phyloP scores from a whole-genome alignment of 1,140 invertebrate species.

The Centruroides vittatus region DNA sequence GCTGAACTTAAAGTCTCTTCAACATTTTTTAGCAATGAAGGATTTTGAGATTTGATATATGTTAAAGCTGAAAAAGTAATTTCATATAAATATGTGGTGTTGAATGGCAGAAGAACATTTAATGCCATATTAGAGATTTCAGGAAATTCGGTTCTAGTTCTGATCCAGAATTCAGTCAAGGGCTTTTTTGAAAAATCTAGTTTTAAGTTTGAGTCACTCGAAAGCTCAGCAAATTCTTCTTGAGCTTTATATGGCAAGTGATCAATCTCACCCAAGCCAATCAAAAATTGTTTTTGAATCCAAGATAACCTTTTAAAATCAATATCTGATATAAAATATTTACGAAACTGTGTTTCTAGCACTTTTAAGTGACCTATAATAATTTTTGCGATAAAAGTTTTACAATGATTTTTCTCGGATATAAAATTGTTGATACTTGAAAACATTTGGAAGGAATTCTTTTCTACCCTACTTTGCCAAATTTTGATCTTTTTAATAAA shows the following conservation, averaged over 20 bases:
- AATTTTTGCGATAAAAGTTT: not conserved
- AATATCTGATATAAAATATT: not conserved
- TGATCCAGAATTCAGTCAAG: not conserved
- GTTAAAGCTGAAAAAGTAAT: not conserved
- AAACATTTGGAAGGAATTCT: too few relatives aligned
- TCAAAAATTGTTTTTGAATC: not conserved
- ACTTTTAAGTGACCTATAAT: not conserved
- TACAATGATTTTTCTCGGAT: not conserved
- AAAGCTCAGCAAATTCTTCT: too few relatives aligned
- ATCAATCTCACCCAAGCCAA: not conserved
- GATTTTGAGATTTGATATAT: not conserved
- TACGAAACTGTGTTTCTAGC: not conserved
- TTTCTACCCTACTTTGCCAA: too few relatives aligned
- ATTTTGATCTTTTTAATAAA: too few relatives aligned
- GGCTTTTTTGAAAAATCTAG: not conserved
- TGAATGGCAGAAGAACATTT: not conserved
- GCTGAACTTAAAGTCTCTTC: not conserved
- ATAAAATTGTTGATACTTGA: not conserved
- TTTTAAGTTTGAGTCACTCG: not conserved
- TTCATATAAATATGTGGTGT: not conserved
- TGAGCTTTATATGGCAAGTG: not conserved
- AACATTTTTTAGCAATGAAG: not conserved
- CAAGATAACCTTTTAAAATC: not conserved
- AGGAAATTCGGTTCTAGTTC: not conserved
- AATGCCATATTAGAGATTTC: not conserved